Base-by-base conservation (phyloP, 2,113 vertebrate genomes). In the Microtus ochrogaster region DNA sequence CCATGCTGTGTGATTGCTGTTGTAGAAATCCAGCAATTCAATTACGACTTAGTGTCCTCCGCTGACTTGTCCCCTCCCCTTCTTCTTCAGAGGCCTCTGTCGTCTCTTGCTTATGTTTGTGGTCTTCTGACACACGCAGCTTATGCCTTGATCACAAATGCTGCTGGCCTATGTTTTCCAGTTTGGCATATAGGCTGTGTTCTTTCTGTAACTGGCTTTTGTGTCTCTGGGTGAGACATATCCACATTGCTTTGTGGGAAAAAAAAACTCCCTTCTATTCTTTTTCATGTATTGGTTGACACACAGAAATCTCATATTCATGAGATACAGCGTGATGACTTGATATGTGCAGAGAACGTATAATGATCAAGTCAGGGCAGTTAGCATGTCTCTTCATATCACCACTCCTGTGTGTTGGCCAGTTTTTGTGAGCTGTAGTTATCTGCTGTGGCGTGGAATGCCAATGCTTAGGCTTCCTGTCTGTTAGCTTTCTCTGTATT, bases 21-120 rank as follows among this genome's bases (percentile, higher is more conserved):
- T 82, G 89, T 83, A 92, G 66, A 92, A 92, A 95, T 83, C 47
- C 55, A n/a, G 30, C 0, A 89, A 61, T 87, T 78, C 5, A 81
- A 19, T 79, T 81, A 81, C 44, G 73, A 79, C 24, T 30, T 74
- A 55, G 52, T 65, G 30, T 90, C 22, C 1, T 65, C 36, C 13
- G 0, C 63, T 49, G 47, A 65, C 5, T 10, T 0, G 28, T 89
- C 63, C 10, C 19, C 7, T 85, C 79, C 26, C 30, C 28, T 65
- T 58, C 68, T 5, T 26, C 26, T 26, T 26, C 55, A 73, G 5
- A 66, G 12, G 36, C 30, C 2, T 55, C 14, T 13, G 16, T 47
- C 12, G 28, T 61, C 41, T 82, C 21, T 68, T 63, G 61, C 39
- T 21, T 30, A 58, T 68, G 55, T 83, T 93, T 73, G 16, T 81